These are phyloP conservation scores for Prostheceraeus crozeri DNA, from an alignment of 2,888 invertebrate species.

Conservation along the genomic window DNA sequence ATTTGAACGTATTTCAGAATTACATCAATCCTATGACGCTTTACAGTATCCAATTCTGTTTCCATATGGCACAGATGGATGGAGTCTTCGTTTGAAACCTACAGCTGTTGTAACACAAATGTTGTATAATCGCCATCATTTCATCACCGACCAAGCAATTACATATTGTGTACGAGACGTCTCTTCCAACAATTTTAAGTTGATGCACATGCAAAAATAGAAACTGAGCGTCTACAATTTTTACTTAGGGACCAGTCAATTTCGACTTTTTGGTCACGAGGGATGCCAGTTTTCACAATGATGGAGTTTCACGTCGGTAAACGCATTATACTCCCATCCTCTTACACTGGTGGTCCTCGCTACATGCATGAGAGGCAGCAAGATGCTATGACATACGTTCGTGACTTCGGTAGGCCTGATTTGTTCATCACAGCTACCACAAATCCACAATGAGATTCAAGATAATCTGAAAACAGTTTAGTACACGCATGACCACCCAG, in stretches of 20 bases:
- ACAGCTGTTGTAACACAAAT: too few relatives aligned
- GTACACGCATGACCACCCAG: constrained; percentile 33
- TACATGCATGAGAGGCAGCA: constrained; percentile 54
- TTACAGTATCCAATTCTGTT: constrained; percentile 55
- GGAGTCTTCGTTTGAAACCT: too few relatives aligned
- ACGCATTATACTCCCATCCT: constrained; percentile 43
- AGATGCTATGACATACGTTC: constrained; percentile 57
- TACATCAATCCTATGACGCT: constrained; percentile 51
- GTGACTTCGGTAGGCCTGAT: constrained; percentile 55
- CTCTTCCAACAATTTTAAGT: constrained; percentile 38
- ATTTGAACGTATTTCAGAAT: constrained; percentile 46
- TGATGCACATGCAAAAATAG: constrained; percentile 40
- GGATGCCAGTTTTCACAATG: constrained; percentile 37
- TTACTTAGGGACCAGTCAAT: constrained; percentile 44
- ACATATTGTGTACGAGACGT: too few relatives aligned
- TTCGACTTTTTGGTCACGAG: too few relatives aligned
- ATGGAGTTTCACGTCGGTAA: constrained; percentile 32
- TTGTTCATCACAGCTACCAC: constrained; percentile 48
- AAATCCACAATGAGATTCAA: constrained; percentile 41
- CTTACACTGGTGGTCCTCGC: constrained; percentile 49
- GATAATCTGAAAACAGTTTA: constrained; percentile 32
- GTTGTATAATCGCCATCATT: too few relatives aligned
- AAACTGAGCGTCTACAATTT: constrained; percentile 38
- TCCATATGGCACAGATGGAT: constrained; percentile 43
- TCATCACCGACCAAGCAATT: too few relatives aligned